These are phyloP conservation scores for Benthosema pterotum DNA, from an alignment of 2,797 vertebrate species.

Conservation along the genomic window DNA sequence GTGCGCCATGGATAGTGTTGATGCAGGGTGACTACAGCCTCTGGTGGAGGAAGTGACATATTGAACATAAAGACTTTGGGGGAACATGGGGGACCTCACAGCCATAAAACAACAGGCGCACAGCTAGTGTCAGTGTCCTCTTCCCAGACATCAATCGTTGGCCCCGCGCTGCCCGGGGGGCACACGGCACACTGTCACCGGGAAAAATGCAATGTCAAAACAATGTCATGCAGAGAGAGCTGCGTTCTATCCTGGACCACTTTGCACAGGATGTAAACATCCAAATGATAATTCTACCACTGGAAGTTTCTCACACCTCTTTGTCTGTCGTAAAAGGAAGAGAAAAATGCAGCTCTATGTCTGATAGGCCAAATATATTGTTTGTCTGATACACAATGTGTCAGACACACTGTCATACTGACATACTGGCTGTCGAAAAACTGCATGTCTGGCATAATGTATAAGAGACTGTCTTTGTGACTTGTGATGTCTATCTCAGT, in stretches of 20 bases:
- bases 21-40: slow-evolving; percentile 50
- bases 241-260: slow-evolving; percentile 40
- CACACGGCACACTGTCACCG: slow-evolving; percentile 55
- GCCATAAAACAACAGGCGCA: slow-evolving; percentile 55
- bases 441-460: no score
- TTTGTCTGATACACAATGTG: no score
- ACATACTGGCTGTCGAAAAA: no score
- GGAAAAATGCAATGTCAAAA: slow-evolving; percentile 68
- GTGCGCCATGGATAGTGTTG: slow-evolving; percentile 49
- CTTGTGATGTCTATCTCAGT: no score
- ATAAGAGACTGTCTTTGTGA: no score
- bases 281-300: no score
- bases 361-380: no score
- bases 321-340: no score
- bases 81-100: slow-evolving; percentile 46
- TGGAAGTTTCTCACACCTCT: no score
- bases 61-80: slow-evolving; percentile 50
- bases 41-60: slow-evolving; percentile 49
- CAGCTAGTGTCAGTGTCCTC: slow-evolving; percentile 52
- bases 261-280: slow-evolving; percentile 8
- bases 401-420: no score
- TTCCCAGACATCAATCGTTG: slow-evolving; percentile 55
- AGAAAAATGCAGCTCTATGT: no score
- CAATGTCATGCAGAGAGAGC: slow-evolving; percentile 41
- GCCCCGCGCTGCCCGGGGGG: slow-evolving; percentile 34